Evolutionary conservation across 2,888 invertebrate genomes (phyloP), one percentile per base, ranked within the genome.

Genomic region (Coenonympha glycerion): DNA sequence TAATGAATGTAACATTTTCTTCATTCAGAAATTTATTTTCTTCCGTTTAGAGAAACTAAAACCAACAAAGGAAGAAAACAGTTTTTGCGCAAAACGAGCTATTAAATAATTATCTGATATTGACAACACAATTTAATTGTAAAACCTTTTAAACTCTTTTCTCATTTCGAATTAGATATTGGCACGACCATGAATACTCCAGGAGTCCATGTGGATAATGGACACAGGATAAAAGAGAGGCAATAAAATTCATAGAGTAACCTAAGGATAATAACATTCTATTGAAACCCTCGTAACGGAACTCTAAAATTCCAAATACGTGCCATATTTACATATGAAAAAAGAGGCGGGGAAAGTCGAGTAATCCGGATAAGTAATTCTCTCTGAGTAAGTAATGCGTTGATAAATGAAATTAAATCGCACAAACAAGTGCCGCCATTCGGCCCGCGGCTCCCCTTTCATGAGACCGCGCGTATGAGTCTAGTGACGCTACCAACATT

Each of bases 361-460:
- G 80, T 87, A 85, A 87, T 86, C 86, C 83, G 66, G 73, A 69
- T 85, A 86, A 86, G 86, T 85, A 84, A 84, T 85, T 82, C 86
- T 74, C 76, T 78, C 79, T 74, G 75, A 76, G 86, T 82, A 84
- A 85, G 85, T 86, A 87, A 87, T 87, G 85, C 86, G 85, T 71
- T 87, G 86, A 87, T 87, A 86, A 87, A 87, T 87, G 86, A 84
- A 87, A 87, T 87, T 87, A 87, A 87, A 87, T 87, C 85, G 85
- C 84, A 85, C 85, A 87, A 87, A 87, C 86, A 86, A 86, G 82
- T 81, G 84, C 77, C 69, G 72, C 75, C 71, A 66, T 71, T 69
- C 66, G 73, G 64, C 76, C 78, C 76, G 68, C 56, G 75, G 79
- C 77, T 73, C 78, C 84, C 80, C 76, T 76, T 74, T 72, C 63